Percentiles rank a stretch among this genome's conserved stretches.
These are phyloP conservation scores for Leptinotarsa defecta DNA, from an alignment of 1,140 invertebrate species.

Conservation along the genomic window DNA sequence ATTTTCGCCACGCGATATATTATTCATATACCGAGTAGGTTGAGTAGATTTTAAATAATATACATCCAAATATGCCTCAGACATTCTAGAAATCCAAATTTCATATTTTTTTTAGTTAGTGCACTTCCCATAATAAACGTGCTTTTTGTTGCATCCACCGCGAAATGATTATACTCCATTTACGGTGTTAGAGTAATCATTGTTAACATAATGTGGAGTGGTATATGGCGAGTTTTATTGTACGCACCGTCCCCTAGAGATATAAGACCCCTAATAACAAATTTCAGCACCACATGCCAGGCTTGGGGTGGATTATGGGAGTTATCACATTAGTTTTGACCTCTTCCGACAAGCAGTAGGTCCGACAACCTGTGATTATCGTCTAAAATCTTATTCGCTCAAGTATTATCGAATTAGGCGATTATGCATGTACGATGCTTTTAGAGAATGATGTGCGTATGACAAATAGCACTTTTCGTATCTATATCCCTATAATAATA, in stretches of 20 bases:
- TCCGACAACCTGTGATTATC: slow-evolving; percentile 34
- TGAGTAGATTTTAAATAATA: too few species aligned
- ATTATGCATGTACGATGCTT: background rate
- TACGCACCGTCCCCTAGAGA: slow-evolving; percentile 24
- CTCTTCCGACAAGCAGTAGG: slow-evolving; percentile 21
- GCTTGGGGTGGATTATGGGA: slow-evolving; percentile 30
- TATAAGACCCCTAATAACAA: slow-evolving; percentile 28
- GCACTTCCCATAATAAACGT: background rate
- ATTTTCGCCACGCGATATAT: too few species aligned
- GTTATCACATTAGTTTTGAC: slow-evolving; percentile 34
- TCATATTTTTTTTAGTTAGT: too few species aligned
- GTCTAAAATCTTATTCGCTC: slow-evolving; percentile 22
- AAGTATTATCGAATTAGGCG: slow-evolving; percentile 24
- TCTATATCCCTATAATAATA: too few species aligned
- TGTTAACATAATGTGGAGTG: slow-evolving; percentile 12
- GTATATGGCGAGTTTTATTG: slow-evolving; percentile 23
- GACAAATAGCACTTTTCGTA: too few species aligned
- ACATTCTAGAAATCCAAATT: too few species aligned
- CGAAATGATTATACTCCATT: slow-evolving; percentile 11
- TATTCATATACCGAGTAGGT: too few species aligned
- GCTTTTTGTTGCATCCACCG: background rate
- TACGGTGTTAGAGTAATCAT: slow-evolving; percentile 20
- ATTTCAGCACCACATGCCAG: slow-evolving; percentile 34
- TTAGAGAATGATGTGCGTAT: background rate
- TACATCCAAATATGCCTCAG: too few species aligned